Conservation (phyloP, 2,113 vertebrate genomes). For the Pheucticus melanocephalus region DNA sequence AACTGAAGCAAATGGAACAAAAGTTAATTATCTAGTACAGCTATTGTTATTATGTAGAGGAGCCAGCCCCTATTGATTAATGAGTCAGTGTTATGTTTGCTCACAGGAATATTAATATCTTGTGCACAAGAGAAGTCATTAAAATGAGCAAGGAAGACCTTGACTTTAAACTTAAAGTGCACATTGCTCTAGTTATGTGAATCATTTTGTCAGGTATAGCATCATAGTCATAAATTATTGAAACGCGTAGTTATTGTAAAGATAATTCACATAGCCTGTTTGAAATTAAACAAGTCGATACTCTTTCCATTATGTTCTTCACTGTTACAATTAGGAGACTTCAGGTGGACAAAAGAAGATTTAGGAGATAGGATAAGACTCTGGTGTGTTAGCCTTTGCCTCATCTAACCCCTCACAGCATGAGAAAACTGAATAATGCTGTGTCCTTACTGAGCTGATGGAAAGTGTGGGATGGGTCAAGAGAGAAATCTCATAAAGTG, state of each 20-base stretch:
- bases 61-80: slow-evolving; percentile 86
- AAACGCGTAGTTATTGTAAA: slow-evolving; percentile 59
- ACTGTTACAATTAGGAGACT: slow-evolving; percentile 7
- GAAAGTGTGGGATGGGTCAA: neutral
- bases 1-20: slow-evolving; percentile 76
- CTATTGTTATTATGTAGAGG: slow-evolving; percentile 69
- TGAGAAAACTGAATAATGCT: neutral
- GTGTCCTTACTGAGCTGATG: neutral
- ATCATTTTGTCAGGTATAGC: slow-evolving; percentile 62
- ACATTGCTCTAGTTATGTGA: slow-evolving; percentile 53
- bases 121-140: slow-evolving; percentile 81
- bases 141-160: slow-evolving; percentile 76
- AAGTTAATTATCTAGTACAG: slow-evolving; percentile 79
- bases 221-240: slow-evolving; percentile 65
- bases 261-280: slow-evolving; percentile 29
- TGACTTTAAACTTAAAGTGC: slow-evolving; percentile 68
- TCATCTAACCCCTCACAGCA: neutral
- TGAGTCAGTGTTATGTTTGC: slow-evolving; percentile 81
- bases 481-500: neutral
- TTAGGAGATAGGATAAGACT: neutral
- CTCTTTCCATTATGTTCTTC: slow-evolving; percentile 21
- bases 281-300: slow-evolving; percentile 58
- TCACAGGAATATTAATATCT: slow-evolving; percentile 85
- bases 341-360: slow-evolving; percentile 2
- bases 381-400: neutral